Base-by-base conservation (phyloP, 2,888 invertebrate genomes). In the Coelinius sp. region DNA sequence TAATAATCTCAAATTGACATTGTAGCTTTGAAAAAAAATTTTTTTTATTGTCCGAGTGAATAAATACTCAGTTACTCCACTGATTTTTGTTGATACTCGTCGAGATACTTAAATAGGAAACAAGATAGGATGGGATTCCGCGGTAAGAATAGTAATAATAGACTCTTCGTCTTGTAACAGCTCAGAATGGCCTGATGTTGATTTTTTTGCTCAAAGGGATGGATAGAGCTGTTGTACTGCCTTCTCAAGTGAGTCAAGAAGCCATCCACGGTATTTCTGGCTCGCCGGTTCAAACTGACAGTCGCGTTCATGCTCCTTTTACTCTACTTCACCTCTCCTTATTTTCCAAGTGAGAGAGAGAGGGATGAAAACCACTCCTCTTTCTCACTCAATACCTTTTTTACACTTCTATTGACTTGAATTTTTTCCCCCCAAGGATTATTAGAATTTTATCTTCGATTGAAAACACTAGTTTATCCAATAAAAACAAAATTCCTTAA, bases 261-360 rank as follows among this genome's bases (percentile, higher is more conserved):
- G 82, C 82, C 82, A 81, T 83, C 82, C 79, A 77, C 78, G 82
- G 83, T 80, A 85, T 85, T 85, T 82, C 77, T 80, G 80, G 79
- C 83, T 82, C 80, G 82, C 81, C 79, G 77, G 25, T 68, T 79
- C 72, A 77, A 80, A 83, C 83, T 82, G 83, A 84, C 83, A 83
- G 81, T 80, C 81, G 80, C 31, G 46, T 80, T 80, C 79, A 75
- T 77, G 79, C 77, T 78, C 80, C 78, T 77, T 78, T 49, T 49
- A 52, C 70, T 76, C 79, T 78, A 77, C 74, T 73, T 52, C 73
- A 71, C 74, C 68, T 75, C 71, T 70, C 20, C 20, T 49, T 49
- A 49, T 49, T 49, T 49, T 49, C 20, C 46, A 6, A 8, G 6
- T 8, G 6, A 49, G 46, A 20, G 46, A 49, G 17, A 4, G 2